Evolutionary conservation across 2,797 vertebrate species (phyloP).

Genomic region (Scarus forsteni): DNA sequence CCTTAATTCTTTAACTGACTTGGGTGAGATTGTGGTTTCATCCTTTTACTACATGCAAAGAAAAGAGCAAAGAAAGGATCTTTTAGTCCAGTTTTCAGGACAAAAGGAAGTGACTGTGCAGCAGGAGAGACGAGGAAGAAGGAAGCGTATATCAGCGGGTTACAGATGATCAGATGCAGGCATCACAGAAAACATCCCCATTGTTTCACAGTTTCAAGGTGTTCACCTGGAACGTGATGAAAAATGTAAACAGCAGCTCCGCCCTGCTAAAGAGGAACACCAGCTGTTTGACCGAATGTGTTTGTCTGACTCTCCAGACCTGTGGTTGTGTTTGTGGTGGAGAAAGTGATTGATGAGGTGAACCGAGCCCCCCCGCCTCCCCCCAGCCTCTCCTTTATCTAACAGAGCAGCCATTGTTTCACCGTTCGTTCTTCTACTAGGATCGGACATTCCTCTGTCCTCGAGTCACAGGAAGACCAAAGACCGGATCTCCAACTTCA

Average conservation of each 20-base stretch:
- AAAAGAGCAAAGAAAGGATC: no score
- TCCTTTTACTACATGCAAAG: no score
- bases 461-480: slow-evolving; percentile 10
- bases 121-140: slow-evolving; percentile 11
- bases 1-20: no score
- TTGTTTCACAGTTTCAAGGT: slow-evolving; percentile 55
- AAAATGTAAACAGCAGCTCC: slow-evolving; percentile 35
- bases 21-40: no score
- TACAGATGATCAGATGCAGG: no score
- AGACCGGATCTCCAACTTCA: slow-evolving; percentile 38
- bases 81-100: not conserved
- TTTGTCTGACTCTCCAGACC: not conserved
- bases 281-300: no score
- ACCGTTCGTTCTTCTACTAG: slow-evolving; percentile 25
- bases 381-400: not conserved
- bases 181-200: not conserved
- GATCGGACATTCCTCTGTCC: slow-evolving; percentile 50
- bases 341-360: slow-evolving; percentile 36
- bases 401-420: slow-evolving; percentile 58
- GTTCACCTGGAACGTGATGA: slow-evolving; percentile 56
- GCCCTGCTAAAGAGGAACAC: slow-evolving; percentile 6
- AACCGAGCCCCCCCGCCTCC: slow-evolving; percentile 11
- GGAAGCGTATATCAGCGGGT: slow-evolving; percentile 31
- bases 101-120: not conserved
- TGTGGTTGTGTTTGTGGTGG: not conserved